A percentile compares a stretch with the other conserved stretches of the same genome.
phyloP scores from a whole-genome alignment of 2,888 invertebrate species.

The Rhingia campestris region DNA sequence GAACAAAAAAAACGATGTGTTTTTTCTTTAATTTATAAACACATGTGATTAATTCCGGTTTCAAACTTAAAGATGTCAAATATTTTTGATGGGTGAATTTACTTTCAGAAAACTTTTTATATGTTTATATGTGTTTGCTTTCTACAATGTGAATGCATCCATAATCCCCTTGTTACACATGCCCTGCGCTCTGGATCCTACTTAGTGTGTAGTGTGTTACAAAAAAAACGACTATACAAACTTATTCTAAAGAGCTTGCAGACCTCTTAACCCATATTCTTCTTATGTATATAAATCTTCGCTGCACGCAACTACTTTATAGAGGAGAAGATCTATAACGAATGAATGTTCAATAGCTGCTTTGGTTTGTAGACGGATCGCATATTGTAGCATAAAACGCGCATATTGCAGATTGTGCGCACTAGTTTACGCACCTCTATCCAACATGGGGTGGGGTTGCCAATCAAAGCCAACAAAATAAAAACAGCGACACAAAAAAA shows the following conservation, averaged over 20 bases:
- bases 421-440: conserved; percentile 59
- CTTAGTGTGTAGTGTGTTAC: conserved; percentile 30
- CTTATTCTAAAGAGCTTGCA: conserved; percentile 64
- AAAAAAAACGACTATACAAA: conserved; percentile 42
- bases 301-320: conserved; percentile 61
- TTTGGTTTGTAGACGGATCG: conserved; percentile 27
- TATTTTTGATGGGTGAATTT: too few species aligned
- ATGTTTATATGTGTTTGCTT: too few species aligned
- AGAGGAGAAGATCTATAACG: conserved; percentile 62
- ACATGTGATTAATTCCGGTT: too few species aligned
- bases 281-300: conserved; percentile 66
- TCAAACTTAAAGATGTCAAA: too few species aligned
- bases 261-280: conserved; percentile 71
- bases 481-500: conserved; percentile 17
- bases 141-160: too few species aligned
- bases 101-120: too few species aligned
- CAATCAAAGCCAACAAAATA: conserved; percentile 27
- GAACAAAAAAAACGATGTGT: too few species aligned
- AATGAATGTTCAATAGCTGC: conserved; percentile 44
- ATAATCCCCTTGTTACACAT: too few species aligned
- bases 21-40: too few species aligned
- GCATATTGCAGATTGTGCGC: conserved; percentile 32
- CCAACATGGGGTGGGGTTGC: conserved; percentile 55
- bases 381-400: conserved; percentile 51
- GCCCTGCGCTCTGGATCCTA: neutral